Evolutionary conservation across 2,797 vertebrate genomes (phyloP), one percentile per base, ranked within the genome.

Genomic region (Galago senegalensis): DNA sequence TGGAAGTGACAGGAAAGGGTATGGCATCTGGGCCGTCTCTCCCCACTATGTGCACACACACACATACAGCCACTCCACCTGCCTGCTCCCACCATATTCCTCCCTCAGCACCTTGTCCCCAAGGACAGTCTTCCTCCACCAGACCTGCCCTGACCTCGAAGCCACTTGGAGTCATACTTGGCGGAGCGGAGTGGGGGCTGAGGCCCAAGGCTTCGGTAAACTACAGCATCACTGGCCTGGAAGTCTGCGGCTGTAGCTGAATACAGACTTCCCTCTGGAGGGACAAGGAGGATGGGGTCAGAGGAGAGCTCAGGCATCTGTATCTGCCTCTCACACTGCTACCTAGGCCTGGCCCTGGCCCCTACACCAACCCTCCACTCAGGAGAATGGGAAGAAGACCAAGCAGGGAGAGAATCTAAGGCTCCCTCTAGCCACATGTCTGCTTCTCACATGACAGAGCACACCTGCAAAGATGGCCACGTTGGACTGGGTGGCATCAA

Each of bases 121-220:
- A 7, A 2, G 27, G 53, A 6, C 11, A 37, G 40, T 37, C 83
- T 34, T 84, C 89, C 83, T 31, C 8, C 40, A 63, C 63, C n/a
- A 84, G 94, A 69, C 81, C 53, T 34, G 17, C 93, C 77, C 99
- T 99, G 98, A 99, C 99, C 99, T 99, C 99, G 98, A 67, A 99
- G 98, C 99, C 99, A 99, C 93, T 99, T 99, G 97, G 99, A 99
- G 98, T 99, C 99, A 31, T 99, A 99, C 97, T 99, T 99, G 96
- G 99, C 99, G 0, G 99, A 99, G 37, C 99, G 99, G 65, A 99
- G 98, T 0, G 99, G 99, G 25, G 99, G 99, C 34, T 99, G 99
- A 49, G 99, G 98, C 75, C 99, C 99, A n/a, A 99, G 98, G 97
- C 99, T 99, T 93, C 99, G 98, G 97, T 99, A 99, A 92, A 99